Evolutionary conservation across 2,797 vertebrate species (phyloP).

Genomic region (Neostethus bicornis): DNA sequence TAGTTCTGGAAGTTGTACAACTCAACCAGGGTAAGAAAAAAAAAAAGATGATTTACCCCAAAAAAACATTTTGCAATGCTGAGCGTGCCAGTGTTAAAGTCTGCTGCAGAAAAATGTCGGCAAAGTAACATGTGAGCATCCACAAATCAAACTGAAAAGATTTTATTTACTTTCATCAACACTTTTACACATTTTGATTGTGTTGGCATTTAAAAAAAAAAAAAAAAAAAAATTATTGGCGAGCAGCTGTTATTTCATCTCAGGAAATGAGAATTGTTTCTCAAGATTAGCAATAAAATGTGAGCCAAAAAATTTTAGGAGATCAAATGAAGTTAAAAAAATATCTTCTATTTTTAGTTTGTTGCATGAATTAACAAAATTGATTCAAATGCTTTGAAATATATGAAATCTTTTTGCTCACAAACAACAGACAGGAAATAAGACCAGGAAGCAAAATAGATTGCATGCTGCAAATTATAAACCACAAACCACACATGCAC

Average conservation of each 20-base stretch:
- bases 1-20: not conserved
- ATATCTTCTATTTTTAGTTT: too few species aligned
- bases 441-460: constrained; percentile 9
- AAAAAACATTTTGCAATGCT: not conserved
- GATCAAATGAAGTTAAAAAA: too few species aligned
- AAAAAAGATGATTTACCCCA: not conserved
- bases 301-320: too few species aligned
- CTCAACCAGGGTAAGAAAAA: not conserved
- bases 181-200: not conserved
- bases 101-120: not conserved
- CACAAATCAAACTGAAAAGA: not conserved
- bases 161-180: not conserved
- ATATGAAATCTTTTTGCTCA: not conserved
- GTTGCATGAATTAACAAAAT: not conserved
- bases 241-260: too few species aligned
- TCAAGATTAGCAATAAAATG: too few species aligned
- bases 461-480: constrained; percentile 28
- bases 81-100: not conserved
- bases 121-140: not conserved
- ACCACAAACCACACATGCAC: constrained; percentile 45
- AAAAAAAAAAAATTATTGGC: too few species aligned
- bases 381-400: not conserved
- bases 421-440: constrained; percentile 39
- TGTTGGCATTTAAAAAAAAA: not conserved
- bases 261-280: too few species aligned